Conservation (phyloP, 2,888 invertebrate genomes). For the Linnaemya vulpina region DNA sequence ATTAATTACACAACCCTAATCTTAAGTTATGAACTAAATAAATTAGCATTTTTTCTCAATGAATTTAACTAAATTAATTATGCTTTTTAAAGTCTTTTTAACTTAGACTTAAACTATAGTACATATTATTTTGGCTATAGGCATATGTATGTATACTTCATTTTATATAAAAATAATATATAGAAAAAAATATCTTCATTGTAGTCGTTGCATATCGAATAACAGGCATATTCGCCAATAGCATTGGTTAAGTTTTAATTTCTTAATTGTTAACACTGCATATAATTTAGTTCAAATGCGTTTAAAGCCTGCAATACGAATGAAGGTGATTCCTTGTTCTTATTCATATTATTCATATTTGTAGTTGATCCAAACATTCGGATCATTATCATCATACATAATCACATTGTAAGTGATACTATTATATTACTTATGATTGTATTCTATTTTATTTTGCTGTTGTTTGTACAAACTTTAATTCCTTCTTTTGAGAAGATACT, state of each 20-base stretch:
- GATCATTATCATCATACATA: conserved; percentile 14
- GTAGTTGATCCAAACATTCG: neutral
- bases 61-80: conserved; percentile 34
- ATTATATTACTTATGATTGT: conserved; percentile 37
- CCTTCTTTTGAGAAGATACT: neutral
- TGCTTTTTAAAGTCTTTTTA: conserved; percentile 53
- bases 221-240: conserved; percentile 19
- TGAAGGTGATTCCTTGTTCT: conserved; percentile 8
- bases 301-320: conserved; percentile 9
- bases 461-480: neutral
- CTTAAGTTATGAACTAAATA: conserved; percentile 29
- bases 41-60: conserved; percentile 25
- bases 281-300: neutral
- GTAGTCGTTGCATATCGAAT: conserved; percentile 10
- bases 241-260: neutral
- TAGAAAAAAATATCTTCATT: neutral
- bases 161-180: conserved; percentile 22
- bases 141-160: conserved; percentile 9
- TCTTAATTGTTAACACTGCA: neutral
- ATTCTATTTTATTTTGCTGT: conserved; percentile 2
- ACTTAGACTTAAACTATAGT: conserved; percentile 44
- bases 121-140: conserved; percentile 38
- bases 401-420: conserved; percentile 15
- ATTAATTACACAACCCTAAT: conserved; percentile 43
- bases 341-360: neutral